Conservation (phyloP, 2,888 invertebrate species). For the Emesis furor region DNA sequence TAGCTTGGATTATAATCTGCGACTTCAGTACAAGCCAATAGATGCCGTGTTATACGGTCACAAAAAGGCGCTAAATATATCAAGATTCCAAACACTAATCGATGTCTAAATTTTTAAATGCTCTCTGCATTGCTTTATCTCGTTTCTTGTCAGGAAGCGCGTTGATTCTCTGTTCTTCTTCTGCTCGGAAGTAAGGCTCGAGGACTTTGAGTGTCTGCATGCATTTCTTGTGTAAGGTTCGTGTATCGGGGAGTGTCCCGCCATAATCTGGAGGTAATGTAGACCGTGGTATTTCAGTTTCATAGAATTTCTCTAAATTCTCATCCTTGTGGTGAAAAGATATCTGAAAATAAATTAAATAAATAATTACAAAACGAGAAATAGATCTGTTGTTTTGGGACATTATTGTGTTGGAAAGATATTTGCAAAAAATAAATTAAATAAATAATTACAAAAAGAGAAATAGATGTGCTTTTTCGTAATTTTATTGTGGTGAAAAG, state of each 20-base stretch:
- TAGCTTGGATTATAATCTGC: neutral
- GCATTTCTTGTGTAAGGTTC: constrained; percentile 86
- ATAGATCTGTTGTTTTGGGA: too few species aligned
- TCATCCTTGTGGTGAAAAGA: constrained; percentile 92
- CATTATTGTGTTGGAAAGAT: too few species aligned
- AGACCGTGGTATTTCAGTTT: constrained; percentile 90
- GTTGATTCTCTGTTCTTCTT: constrained; percentile 86
- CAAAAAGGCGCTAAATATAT: neutral
- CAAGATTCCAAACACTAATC: constrained; percentile 88
- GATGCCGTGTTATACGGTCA: neutral
- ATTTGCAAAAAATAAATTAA: too few species aligned
- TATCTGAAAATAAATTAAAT: constrained; percentile 91
- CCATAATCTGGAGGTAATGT: constrained; percentile 93
- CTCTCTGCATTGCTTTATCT: constrained; percentile 93
- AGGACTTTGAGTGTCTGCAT: constrained; percentile 83
- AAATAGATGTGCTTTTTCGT: too few species aligned
- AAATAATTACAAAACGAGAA: too few species aligned
- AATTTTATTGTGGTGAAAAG: too few species aligned
- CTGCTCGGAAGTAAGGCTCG: constrained; percentile 86
- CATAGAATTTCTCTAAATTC: constrained; percentile 91
- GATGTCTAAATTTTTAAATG: constrained; percentile 94
- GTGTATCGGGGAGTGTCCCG: constrained; percentile 91
- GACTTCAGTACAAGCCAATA: neutral
- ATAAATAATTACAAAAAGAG: too few species aligned
- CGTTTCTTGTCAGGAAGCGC: constrained; percentile 87